Conservation (phyloP, 2,888 invertebrate genomes). For the Trachelus troglodyta region DNA sequence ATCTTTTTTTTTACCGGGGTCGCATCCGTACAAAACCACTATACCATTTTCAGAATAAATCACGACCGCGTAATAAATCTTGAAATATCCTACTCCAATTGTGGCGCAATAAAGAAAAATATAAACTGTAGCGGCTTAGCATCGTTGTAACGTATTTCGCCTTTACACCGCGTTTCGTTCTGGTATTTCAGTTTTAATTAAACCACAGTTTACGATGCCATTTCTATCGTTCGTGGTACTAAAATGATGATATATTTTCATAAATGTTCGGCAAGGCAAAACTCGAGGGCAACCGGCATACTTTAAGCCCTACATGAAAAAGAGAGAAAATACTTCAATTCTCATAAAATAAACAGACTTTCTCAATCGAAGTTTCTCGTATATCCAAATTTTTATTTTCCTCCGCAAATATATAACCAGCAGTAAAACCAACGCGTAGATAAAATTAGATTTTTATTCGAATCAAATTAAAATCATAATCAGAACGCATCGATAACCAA, state of each 20-base stretch:
- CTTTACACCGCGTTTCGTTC: constrained; percentile 3
- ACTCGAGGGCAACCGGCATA: background rate
- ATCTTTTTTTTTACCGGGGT: background rate
- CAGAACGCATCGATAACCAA: background rate
- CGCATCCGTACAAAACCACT: background rate
- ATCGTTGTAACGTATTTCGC: constrained; percentile 3
- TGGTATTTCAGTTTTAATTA: constrained; percentile 30
- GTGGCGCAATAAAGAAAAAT: background rate
- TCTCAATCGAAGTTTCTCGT: no score
- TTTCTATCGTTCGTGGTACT: constrained; percentile 5
- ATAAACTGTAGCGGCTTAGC: background rate
- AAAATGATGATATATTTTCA: constrained; percentile 18
- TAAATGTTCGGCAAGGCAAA: background rate
- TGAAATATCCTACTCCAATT: background rate
- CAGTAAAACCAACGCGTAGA: background rate
- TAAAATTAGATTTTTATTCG: background rate
- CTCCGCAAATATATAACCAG: background rate
- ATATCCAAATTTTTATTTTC: no score
- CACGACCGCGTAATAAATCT: background rate
- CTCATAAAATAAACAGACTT: background rate
- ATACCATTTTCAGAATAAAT: background rate
- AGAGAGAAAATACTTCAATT: background rate
- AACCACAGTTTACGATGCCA: constrained; percentile 24
- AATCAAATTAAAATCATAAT: background rate
- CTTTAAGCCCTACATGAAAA: background rate